These are phyloP conservation scores for Bombus sylvicola DNA, from an alignment of 1,140 invertebrate genomes.

Conservation along the genomic window DNA sequence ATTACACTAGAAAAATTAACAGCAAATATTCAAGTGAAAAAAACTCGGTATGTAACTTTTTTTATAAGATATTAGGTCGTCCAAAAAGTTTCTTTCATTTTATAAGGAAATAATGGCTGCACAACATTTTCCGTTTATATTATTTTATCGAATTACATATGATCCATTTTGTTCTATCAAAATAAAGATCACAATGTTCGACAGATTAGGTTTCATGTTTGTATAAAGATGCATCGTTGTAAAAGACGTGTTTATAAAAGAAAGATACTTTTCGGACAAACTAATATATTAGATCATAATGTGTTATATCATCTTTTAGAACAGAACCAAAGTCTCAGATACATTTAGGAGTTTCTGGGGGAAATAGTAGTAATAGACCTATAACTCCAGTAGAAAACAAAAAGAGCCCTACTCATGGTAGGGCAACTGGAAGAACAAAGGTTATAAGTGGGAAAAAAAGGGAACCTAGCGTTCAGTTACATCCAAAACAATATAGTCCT, in stretches of 20 bases:
- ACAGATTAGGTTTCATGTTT: too few relatives aligned
- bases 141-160: too few relatives aligned
- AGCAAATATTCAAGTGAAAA: conserved; percentile 96
- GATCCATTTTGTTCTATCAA: too few relatives aligned
- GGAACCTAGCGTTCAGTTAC: conserved; percentile 82
- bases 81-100: too few relatives aligned
- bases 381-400: conserved; percentile 81
- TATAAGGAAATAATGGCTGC: too few relatives aligned
- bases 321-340: conserved; percentile 71
- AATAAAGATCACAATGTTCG: too few relatives aligned
- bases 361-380: conserved; percentile 63
- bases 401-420: conserved; percentile 82
- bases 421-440: conserved; percentile 86
- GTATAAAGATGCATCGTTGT: too few relatives aligned
- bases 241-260: too few relatives aligned
- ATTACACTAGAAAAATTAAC: conserved; percentile 95
- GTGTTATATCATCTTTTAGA: conserved; percentile 48
- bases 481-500: conserved; percentile 82
- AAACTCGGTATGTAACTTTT: conserved; percentile 88
- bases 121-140: too few relatives aligned
- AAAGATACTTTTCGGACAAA: too few relatives aligned
- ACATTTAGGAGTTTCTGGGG: conserved; percentile 54
- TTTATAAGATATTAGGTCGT: too few relatives aligned
- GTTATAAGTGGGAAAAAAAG: conserved; percentile 84
- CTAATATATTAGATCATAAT: neutral